Conservation (phyloP, 2,888 invertebrate genomes). For the Hypena proboscidalis region DNA sequence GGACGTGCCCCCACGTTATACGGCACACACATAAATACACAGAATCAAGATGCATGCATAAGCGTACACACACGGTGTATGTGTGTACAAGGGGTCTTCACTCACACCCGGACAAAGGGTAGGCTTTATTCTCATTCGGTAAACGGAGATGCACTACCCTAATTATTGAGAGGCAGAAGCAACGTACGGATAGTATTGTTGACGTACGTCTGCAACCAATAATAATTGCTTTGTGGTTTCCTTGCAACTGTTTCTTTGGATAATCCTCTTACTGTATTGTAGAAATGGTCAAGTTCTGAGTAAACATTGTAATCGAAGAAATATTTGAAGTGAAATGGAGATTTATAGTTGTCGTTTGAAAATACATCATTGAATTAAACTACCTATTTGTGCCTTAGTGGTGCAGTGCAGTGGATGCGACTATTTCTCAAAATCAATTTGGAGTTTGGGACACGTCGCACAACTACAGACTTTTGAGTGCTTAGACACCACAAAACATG, state of each 20-base stretch:
- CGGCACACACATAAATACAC: slow-evolving; percentile 61
- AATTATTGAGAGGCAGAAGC: slow-evolving; percentile 77
- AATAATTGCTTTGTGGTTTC: slow-evolving; percentile 47
- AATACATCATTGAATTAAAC: too few species aligned
- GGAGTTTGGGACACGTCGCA: too few species aligned
- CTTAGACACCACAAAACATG: too few species aligned
- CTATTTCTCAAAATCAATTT: too few species aligned
- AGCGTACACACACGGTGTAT: slow-evolving; percentile 51
- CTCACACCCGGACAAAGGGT: slow-evolving; percentile 68
- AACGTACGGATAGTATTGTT: slow-evolving; percentile 62
- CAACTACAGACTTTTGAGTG: too few species aligned
- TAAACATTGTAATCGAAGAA: too few species aligned
- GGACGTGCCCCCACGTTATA: slow-evolving; percentile 57
- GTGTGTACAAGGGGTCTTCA: slow-evolving; percentile 50
- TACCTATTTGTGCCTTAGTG: too few species aligned
- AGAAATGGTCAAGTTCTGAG: too few species aligned
- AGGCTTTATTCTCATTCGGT: slow-evolving; percentile 82
- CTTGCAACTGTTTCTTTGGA: slow-evolving; percentile 6
- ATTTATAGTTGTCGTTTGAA: too few species aligned
- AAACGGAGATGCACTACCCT: slow-evolving; percentile 88
- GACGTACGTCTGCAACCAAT: slow-evolving; percentile 36
- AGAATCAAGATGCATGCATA: slow-evolving; percentile 69
- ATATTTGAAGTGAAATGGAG: too few species aligned
- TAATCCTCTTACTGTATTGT: slow-evolving; percentile 3
- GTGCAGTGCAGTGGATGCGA: too few species aligned